phyloP scores from a whole-genome alignment of 2,113 vertebrate species.

The Poicephalus meyeri region DNA sequence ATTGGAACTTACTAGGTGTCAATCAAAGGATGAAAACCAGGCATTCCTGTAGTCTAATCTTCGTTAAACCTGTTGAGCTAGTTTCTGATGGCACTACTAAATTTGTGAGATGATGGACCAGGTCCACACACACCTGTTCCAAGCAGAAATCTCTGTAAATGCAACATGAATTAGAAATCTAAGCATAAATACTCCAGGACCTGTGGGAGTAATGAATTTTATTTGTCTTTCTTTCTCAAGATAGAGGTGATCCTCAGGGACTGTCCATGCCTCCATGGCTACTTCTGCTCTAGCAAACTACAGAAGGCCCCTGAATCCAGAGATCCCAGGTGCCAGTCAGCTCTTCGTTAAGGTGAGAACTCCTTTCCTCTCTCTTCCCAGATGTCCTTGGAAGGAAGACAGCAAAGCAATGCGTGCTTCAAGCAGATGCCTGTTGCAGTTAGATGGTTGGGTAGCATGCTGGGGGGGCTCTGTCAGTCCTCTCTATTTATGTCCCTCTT shows the following conservation, averaged over 20 bases:
- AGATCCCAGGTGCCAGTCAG: background rate
- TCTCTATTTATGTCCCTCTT: background rate
- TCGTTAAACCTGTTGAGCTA: background rate
- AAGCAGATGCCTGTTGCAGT: background rate
- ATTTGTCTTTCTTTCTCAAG: background rate
- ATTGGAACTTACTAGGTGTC: background rate
- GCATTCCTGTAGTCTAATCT: background rate
- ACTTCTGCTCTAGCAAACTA: background rate
- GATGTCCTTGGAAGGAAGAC: background rate
- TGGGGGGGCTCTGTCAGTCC: background rate
- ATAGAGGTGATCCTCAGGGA: background rate
- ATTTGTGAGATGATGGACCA: background rate
- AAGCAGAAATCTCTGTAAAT: background rate
- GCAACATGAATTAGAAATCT: background rate
- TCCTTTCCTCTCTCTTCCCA: background rate
- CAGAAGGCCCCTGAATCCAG: background rate
- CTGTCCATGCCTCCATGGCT: fast-evolving
- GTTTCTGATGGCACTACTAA: background rate
- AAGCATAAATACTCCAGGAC: background rate
- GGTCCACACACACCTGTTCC: background rate
- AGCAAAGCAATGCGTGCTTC: background rate
- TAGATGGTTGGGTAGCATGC: background rate
- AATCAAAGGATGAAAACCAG: background rate
- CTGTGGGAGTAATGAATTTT: background rate
- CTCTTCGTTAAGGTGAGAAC: background rate